Evolutionary conservation across 2,797 vertebrate genomes (phyloP).

Genomic region (Hapalemur alaotrensis): DNA sequence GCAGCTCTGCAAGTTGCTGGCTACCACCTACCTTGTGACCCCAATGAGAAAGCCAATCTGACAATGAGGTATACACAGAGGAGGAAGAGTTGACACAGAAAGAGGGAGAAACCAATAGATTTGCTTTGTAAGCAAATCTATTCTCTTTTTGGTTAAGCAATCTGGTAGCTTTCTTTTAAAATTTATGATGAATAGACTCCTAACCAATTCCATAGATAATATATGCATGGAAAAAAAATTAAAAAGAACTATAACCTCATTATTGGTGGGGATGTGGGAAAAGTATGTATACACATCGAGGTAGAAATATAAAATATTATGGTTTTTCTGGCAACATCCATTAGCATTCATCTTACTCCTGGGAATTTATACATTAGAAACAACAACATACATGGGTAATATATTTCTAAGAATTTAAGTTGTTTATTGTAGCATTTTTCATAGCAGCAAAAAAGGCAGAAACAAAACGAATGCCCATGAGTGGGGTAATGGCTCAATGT

Average conservation of each 20-base stretch:
- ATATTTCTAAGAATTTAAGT: constrained; percentile 16
- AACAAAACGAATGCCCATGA: not conserved
- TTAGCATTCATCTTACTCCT: not conserved
- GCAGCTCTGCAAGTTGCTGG: rapidly evolving
- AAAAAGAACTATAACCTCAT: not conserved
- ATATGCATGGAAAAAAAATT: not conserved
- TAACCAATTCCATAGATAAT: not conserved
- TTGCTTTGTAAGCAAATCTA: not conserved
- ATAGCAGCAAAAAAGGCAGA: not conserved
- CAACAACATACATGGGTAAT: not conserved
- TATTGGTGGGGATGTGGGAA: not conserved
- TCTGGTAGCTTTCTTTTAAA: constrained; percentile 16
- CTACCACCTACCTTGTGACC: not conserved
- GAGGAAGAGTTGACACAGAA: not conserved
- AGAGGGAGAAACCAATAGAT: not conserved
- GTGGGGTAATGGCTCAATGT: not conserved
- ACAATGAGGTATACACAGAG: not conserved
- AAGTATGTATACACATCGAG: not conserved
- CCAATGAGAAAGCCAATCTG: not conserved
- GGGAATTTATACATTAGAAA: constrained; percentile 29
- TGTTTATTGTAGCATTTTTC: constrained; percentile 35
- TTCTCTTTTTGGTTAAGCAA: not conserved
- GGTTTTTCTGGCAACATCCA: not conserved
- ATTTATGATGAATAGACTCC: not conserved
- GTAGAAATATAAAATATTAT: not conserved